Percentiles rank a stretch among this genome's conserved stretches.
phyloP scores from a whole-genome alignment of 2,888 invertebrate species.

The Acleris laterana region DNA sequence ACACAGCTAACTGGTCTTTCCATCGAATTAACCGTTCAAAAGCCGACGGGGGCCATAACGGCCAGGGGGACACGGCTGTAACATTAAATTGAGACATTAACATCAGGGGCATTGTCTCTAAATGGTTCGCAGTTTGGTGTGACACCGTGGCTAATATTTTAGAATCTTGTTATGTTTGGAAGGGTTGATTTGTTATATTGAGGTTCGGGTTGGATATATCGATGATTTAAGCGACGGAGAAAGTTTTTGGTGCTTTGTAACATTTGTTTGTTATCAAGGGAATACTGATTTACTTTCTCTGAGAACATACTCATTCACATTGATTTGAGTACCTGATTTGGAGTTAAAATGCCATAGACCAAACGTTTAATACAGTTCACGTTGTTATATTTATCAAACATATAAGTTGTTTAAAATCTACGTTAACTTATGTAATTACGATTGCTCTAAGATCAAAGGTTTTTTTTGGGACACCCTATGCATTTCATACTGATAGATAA shows the following conservation, averaged over 20 bases:
- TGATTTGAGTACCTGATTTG: no score
- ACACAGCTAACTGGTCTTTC: constrained; percentile 61
- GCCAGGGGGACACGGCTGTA: constrained; percentile 61
- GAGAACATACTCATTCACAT: no score
- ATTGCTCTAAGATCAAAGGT: no score
- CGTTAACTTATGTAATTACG: no score
- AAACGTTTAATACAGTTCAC: no score
- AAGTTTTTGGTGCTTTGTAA: neutral
- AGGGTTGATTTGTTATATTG: constrained; percentile 19
- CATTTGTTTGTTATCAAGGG: no score
- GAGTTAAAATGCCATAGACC: no score
- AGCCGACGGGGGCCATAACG: constrained; percentile 62
- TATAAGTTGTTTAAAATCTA: no score
- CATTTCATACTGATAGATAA: no score
- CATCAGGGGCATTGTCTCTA: constrained; percentile 60
- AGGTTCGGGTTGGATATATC: neutral
- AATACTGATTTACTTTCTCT: no score
- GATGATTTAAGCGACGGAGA: neutral
- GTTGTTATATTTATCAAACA: no score
- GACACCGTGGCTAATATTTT: constrained; percentile 42
- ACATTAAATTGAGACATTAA: constrained; percentile 74
- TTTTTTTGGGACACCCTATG: no score
- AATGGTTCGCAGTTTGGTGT: constrained; percentile 51
- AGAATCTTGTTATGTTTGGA: constrained; percentile 28
- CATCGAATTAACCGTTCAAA: constrained; percentile 77